Conservation (phyloP, 2,797 vertebrate genomes). For the Sebastes itinus region DNA sequence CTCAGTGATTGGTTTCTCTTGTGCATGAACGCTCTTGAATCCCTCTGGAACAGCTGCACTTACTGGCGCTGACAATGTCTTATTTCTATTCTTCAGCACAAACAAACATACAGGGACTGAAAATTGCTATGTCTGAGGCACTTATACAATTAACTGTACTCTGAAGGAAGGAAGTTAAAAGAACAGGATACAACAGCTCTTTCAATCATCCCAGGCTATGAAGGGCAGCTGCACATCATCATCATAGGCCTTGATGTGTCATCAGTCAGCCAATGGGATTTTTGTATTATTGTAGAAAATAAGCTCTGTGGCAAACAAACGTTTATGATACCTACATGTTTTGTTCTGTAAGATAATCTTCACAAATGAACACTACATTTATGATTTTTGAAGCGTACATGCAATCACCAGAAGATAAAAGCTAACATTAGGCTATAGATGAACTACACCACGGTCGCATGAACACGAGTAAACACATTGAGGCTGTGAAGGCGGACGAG, state of each 20-base stretch:
- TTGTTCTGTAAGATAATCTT: too few species aligned
- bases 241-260: neutral
- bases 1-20: conserved; percentile 30
- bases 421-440: rapidly evolving
- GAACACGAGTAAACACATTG: rapidly evolving
- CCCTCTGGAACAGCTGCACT: conserved; percentile 20
- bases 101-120: neutral
- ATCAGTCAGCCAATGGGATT: too few species aligned
- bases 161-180: neutral
- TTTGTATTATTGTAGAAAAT: too few species aligned
- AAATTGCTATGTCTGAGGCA: neutral
- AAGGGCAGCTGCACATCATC: neutral
- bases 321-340: too few species aligned
- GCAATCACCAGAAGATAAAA: too few species aligned
- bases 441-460: too few species aligned
- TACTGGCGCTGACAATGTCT: neutral
- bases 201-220: neutral
- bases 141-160: neutral
- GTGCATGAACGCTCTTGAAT: conserved; percentile 22
- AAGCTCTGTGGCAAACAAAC: too few species aligned
- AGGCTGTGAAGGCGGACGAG: rapidly evolving
- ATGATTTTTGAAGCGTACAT: too few species aligned
- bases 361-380: rapidly evolving
- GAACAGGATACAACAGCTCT: neutral
- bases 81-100: conserved; percentile 1